Evolutionary conservation across 2,797 vertebrate genomes (phyloP).

Genomic region (Anguilla megastoma): DNA sequence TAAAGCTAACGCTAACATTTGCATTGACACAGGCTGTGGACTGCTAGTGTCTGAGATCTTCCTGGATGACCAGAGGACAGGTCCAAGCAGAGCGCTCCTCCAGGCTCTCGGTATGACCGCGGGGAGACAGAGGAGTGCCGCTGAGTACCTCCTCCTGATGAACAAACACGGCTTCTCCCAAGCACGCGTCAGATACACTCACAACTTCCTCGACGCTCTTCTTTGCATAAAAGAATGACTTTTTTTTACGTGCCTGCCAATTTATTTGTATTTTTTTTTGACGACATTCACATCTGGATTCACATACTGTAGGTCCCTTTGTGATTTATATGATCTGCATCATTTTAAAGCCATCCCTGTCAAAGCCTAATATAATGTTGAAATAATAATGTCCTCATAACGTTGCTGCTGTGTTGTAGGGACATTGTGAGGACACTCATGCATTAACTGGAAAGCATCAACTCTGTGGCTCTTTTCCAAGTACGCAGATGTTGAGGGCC

Average conservation of each 20-base stretch:
- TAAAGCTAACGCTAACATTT: not conserved
- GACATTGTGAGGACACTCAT: not conserved
- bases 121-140: slow-evolving; percentile 73
- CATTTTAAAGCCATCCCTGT: not conserved
- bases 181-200: slow-evolving; percentile 62
- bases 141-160: slow-evolving; percentile 72
- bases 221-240: slow-evolving; percentile 71
- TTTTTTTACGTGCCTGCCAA: not conserved
- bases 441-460: not conserved
- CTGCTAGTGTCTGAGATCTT: slow-evolving; percentile 80
- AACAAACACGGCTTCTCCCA: slow-evolving; percentile 73
- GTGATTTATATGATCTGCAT: not conserved
- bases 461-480: not conserved
- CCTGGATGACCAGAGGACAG: slow-evolving; percentile 71
- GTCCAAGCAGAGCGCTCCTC: slow-evolving; percentile 67
- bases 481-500: too few species aligned
- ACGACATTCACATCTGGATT: not conserved
- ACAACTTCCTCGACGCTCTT: slow-evolving; percentile 75
- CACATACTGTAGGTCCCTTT: not conserved
- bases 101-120: slow-evolving; percentile 79
- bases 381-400: not conserved
- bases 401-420: not conserved
- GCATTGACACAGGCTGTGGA: slow-evolving; percentile 65
- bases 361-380: not conserved
- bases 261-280: not conserved